A percentile compares a stretch with the other conserved stretches of the same genome.
Evolutionary conservation across 30 jellyfish, hydroid and myxozoan genomes (phyloP).

Genomic region (Sanderia malayensis): DNA sequence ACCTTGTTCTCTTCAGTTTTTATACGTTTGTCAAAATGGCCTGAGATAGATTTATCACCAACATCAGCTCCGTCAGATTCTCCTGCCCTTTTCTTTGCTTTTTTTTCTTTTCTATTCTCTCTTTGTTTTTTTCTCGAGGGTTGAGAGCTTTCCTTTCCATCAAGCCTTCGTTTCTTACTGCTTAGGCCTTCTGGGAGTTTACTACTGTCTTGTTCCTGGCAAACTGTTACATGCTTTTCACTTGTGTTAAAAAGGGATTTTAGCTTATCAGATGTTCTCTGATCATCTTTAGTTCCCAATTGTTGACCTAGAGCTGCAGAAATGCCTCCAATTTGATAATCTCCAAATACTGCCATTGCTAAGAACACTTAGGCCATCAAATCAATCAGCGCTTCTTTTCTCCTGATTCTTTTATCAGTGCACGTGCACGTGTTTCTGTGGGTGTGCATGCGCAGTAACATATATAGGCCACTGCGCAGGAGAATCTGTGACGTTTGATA

Average conservation of each 20-base stretch:
- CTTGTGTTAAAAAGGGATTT: conserved; percentile 7
- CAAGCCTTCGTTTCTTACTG: background rate
- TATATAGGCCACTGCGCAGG: too few species aligned
- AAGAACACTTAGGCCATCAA: too few species aligned
- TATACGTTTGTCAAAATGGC: background rate
- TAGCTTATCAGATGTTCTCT: background rate
- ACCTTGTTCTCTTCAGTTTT: conserved; percentile 4
- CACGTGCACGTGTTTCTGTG: background rate
- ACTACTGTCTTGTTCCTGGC: too few species aligned
- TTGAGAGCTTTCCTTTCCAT: background rate
- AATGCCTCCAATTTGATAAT: conserved; percentile 44
- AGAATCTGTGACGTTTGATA: too few species aligned
- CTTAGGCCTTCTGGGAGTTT: background rate
- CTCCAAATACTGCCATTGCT: conserved; percentile 33
- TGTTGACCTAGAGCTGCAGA: conserved; percentile 26
- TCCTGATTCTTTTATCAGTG: too few species aligned
- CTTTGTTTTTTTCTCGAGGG: conserved; percentile 35
- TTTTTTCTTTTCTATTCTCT: conserved; percentile 30
- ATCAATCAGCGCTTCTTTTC: too few species aligned
- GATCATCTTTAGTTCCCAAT: background rate
- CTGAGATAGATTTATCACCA: background rate
- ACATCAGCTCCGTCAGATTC: background rate
- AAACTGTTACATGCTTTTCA: background rate
- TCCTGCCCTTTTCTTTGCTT: background rate
- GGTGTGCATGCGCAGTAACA: too few species aligned